Base-by-base conservation (phyloP, 1,140 invertebrate genomes). In the Cydia splendana region DNA sequence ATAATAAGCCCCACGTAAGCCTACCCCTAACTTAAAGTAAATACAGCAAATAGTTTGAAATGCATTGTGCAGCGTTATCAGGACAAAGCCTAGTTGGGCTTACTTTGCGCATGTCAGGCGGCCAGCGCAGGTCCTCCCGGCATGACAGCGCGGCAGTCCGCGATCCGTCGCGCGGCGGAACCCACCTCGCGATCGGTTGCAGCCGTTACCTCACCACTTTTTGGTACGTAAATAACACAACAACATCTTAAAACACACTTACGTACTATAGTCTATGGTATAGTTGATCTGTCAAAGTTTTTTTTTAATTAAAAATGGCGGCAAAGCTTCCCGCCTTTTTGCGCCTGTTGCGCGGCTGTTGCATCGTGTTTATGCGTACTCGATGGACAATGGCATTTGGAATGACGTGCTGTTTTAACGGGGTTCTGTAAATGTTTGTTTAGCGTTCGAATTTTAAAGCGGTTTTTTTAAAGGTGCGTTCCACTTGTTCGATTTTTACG, bases 181-280 rank as follows among this genome's bases (percentile, higher is more conserved):
- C 38, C 67, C 67, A 38, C 38, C 65, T 67, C 30, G 30, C 34
- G 30, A 42, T 15, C 67, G 67, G 4, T n/a, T 42, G 30, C n/a
- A n/a, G 30, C 67, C 38, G 34, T 34, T 42, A 71, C 18, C 34
- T 18, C 67, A 69, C 67, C n/a, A 38, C 34, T 24, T 6, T 71
- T 42, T 71, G 67, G 67, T 71, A 71, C 67, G 67, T 71, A 71
- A 69, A 30, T 38, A 34, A 67, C 65, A 38, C 28, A 71, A 38
- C 34, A 38, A 71, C 67, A 38, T 18, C 28, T 9, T 15, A 42
- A 15, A 38, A 71, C 67, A 38, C 67, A 15, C n/a, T 38, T 20
- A 15, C n/a, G 12, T 1, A 18, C 6, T 18, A 10, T 2, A 71
- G 4, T 71, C 67, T 10, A 38, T 24, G 24, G 34, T 18, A 24